Evolutionary conservation across 1,140 invertebrate species (phyloP).

Genomic region (Eueides isabella): DNA sequence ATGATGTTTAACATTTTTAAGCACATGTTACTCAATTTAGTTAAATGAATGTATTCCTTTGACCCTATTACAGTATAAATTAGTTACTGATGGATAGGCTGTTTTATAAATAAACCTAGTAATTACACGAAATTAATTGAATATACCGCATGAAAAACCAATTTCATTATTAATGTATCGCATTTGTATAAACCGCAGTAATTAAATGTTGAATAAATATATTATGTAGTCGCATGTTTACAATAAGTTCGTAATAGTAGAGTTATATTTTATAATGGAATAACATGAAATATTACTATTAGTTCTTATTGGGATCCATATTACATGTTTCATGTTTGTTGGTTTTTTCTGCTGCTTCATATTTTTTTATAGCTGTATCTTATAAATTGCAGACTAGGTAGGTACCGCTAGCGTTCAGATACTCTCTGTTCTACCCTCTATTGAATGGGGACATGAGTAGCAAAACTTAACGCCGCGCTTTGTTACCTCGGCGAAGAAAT

Average conservation of each 20-base stretch:
- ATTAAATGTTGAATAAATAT: background rate
- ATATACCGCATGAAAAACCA: constrained; percentile 3
- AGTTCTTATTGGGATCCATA: too few species aligned
- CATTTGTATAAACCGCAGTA: background rate
- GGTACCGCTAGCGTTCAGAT: too few species aligned
- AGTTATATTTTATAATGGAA: background rate
- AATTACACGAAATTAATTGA: constrained; percentile 17
- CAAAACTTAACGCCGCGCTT: too few species aligned
- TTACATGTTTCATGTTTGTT: too few species aligned
- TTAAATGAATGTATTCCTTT: background rate
- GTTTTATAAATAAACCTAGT: constrained; percentile 18
- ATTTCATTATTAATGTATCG: constrained; percentile 12
- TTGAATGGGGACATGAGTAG: too few species aligned
- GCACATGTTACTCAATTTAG: background rate
- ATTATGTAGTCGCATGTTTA: background rate
- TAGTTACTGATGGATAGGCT: constrained; percentile 8
- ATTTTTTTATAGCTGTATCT: too few species aligned
- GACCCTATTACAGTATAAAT: constrained; percentile 16
- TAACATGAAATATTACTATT: too few species aligned
- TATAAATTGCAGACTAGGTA: too few species aligned
- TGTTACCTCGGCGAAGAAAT: too few species aligned
- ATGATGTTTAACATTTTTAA: background rate
- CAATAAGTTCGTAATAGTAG: background rate
- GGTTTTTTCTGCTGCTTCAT: too few species aligned
- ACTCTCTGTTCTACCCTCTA: too few species aligned